Evolutionary conservation across 2,113 vertebrate genomes (phyloP), one percentile per base, ranked within the genome.

Genomic region (Lucifuga dentata): DNA sequence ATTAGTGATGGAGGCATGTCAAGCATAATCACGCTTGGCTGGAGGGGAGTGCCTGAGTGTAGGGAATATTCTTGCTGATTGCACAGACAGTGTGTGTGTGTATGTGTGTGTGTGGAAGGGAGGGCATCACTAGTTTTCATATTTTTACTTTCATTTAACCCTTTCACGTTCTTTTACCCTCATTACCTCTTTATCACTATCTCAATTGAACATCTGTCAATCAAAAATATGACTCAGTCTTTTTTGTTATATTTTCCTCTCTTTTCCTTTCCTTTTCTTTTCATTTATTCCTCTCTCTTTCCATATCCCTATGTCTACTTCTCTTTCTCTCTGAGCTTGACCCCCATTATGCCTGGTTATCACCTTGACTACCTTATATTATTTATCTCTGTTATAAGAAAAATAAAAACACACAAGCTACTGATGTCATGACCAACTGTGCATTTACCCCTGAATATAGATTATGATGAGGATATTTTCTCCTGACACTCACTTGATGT

Each of bases 1-100:
- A 87, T 90, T 85, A 88, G 88, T 83, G 89, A 91, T 88, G 79
- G 90, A 90, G 84, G 61, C 73, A 87, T 80, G 89, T 92, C 86
- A 86, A 75, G 81, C 67, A 53, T 66, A 61, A 88, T 88, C 83
- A 86, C 51, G 88, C 88, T 74, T 78, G 64, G 83, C 72, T 88
- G 75, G 77, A 85, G 64, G 73, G 68, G 73, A 83, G 84, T 78
- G 87, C 72, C 76, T 64, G 68, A 78, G 81, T 52, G 73, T 15
- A 71, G 46, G 51, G 57, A 67, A 58, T 35, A 57, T 38, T 80
- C 33, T 35, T 69, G 66, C 72, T 64, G 76, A 80, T 84, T 55
- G 71, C 63, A 58, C 48, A 44, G 48, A 26, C 45, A 45, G 58
- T 64, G 55, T 45, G 43, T 51, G n/a, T 44, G 15, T 41, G 51